These are phyloP conservation scores for Cheilinus undulatus DNA, from an alignment of 2,113 vertebrate species.

Conservation along the genomic window DNA sequence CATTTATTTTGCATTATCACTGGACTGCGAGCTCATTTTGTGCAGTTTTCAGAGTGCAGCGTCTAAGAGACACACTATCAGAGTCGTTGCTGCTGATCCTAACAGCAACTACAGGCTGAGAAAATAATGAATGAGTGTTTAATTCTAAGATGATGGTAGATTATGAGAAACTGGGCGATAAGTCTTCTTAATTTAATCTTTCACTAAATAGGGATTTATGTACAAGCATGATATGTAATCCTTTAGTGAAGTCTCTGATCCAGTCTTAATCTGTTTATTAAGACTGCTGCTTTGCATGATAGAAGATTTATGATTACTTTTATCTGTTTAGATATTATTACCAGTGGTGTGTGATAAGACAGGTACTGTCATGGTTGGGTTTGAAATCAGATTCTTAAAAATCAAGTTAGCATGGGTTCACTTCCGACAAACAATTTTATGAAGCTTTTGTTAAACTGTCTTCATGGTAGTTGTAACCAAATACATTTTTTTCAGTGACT, in stretches of 20 bases:
- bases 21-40: slow-evolving; percentile 4
- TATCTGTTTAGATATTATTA: too few species aligned
- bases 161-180: slow-evolving; percentile 10
- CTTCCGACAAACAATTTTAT: too few species aligned
- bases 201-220: neutral
- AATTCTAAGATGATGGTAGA: neutral
- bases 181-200: neutral
- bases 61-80: neutral
- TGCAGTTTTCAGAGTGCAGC: slow-evolving; percentile 3
- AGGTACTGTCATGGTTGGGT: too few species aligned
- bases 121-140: slow-evolving; percentile 21
- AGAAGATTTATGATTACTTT: neutral
- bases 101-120: neutral
- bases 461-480: too few species aligned
- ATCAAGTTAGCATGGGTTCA: too few species aligned
- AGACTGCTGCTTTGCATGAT: neutral
- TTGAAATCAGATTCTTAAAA: too few species aligned
- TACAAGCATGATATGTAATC: slow-evolving; percentile 4
- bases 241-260: slow-evolving; percentile 6
- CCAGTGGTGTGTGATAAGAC: too few species aligned
- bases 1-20: slow-evolving; percentile 20
- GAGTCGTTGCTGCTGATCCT: neutral
- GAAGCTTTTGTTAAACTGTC: too few species aligned
- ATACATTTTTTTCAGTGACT: too few species aligned
- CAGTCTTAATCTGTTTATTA: neutral